Percentiles rank a stretch among this genome's conserved stretches.
Conservation (phyloP, 1,140 invertebrate genomes). For the Chrysoperla carnea region DNA sequence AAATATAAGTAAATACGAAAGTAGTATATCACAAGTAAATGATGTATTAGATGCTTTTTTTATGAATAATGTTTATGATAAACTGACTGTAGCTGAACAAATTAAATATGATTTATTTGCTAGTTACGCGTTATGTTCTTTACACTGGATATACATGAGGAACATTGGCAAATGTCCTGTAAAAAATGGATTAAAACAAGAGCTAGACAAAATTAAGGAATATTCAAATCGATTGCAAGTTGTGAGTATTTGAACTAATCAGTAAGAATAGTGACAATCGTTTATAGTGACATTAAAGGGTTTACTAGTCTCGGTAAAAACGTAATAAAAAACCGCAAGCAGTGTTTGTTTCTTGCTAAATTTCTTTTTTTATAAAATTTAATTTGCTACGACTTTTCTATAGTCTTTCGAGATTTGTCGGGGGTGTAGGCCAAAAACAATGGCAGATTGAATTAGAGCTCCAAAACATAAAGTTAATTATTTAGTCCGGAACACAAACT, state of each 20-base stretch:
- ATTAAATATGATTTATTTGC: conserved; percentile 40
- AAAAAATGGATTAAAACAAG: conserved; percentile 31
- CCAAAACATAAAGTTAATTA: too few relatives aligned
- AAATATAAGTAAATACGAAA: conserved; percentile 27
- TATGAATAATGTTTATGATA: conserved; percentile 25
- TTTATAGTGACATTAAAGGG: background rate
- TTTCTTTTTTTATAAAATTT: too few relatives aligned
- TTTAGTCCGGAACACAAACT: too few relatives aligned
- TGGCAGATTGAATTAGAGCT: too few relatives aligned
- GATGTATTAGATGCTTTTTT: conserved; percentile 24
- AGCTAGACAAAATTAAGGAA: conserved; percentile 33
- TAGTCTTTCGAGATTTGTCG: too few relatives aligned
- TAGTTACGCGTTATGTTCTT: conserved; percentile 32
- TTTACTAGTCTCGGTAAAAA: conserved; percentile 1
- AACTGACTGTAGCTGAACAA: conserved; percentile 29
- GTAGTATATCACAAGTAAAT: conserved; percentile 28
- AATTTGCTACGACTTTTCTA: too few relatives aligned
- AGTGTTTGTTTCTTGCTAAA: too few relatives aligned
- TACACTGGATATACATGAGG: conserved; percentile 39
- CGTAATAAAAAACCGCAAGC: too few relatives aligned
- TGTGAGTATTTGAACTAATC: conserved; percentile 14
- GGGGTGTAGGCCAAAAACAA: too few relatives aligned
- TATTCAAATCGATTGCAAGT: conserved; percentile 36
- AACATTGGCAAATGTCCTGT: conserved; percentile 33
- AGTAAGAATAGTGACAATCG: too few relatives aligned